Evolutionary conservation across 2,888 invertebrate genomes (phyloP).

Genomic region (Andrena marginata): DNA sequence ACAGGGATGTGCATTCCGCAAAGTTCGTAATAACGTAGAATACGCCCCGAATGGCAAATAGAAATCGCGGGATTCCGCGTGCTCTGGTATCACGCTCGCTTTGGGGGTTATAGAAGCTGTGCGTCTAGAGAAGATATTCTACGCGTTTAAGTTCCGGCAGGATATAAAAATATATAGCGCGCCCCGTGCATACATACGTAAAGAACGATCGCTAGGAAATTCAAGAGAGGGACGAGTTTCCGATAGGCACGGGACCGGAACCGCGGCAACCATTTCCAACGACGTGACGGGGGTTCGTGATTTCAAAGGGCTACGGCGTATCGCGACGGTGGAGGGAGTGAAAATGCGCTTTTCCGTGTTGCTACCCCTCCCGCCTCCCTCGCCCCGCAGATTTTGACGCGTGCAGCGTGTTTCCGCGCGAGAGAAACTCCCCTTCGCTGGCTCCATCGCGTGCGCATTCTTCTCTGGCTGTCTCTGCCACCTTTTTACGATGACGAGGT

Average conservation of each 20-base stretch:
- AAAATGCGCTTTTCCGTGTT: neutral
- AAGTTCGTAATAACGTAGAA: no score
- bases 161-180: conserved; percentile 9
- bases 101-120: neutral
- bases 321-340: neutral
- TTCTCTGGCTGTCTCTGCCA: neutral
- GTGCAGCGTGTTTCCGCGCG: neutral
- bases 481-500: conserved; percentile 25
- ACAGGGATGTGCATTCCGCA: neutral
- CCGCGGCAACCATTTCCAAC: neutral
- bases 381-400: neutral
- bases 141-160: conserved; percentile 14
- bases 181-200: conserved; percentile 18
- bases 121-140: neutral
- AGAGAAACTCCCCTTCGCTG: neutral
- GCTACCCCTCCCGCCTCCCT: no score
- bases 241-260: conserved; percentile 5
- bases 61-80: no score
- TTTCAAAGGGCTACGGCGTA: neutral
- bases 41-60: no score
- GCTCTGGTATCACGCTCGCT: no score
- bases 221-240: conserved; percentile 21
- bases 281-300: conserved; percentile 31
- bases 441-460: conserved; percentile 11
- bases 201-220: conserved; percentile 17